A percentile compares a stretch with the other conserved stretches of the same genome.
Conservation (phyloP, 2,797 vertebrate genomes). For the Lithobates pipiens region DNA sequence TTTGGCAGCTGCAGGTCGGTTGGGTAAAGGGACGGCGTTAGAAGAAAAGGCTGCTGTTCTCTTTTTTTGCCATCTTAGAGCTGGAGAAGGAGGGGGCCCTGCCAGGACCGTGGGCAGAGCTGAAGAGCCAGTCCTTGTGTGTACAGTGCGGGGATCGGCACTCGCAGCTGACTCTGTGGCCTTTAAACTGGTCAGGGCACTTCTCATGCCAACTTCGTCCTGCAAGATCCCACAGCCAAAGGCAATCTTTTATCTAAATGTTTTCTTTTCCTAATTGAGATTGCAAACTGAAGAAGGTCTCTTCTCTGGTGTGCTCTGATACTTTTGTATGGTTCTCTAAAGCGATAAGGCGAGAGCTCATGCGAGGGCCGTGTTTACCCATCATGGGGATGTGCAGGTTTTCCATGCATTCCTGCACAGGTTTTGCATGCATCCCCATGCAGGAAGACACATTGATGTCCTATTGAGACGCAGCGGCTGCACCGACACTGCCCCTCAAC, state of each 20-base stretch:
- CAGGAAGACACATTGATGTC: too few relatives aligned
- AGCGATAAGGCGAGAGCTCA: too few relatives aligned
- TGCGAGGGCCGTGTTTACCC: too few relatives aligned
- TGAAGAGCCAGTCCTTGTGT: background rate
- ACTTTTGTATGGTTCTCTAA: too few relatives aligned
- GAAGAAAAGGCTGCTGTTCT: conserved; percentile 6
- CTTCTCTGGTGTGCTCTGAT: too few relatives aligned
- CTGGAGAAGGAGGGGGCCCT: background rate
- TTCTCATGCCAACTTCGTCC: conserved; percentile 27
- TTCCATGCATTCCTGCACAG: too few relatives aligned
- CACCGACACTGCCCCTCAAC: too few relatives aligned
- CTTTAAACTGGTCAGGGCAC: conserved; percentile 41
- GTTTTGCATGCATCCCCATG: too few relatives aligned
- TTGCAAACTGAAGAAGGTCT: too few relatives aligned
- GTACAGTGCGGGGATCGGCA: conserved; percentile 12
- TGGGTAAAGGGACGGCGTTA: background rate
- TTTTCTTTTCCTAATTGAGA: background rate
- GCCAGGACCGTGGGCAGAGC: background rate
- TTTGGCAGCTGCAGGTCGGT: background rate
- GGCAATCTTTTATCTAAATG: background rate
- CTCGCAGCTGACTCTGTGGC: conserved; percentile 13
- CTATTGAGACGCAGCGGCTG: too few relatives aligned
- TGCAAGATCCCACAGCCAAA: background rate
- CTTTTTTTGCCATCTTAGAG: background rate
- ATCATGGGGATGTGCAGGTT: too few relatives aligned